Base-by-base conservation (phyloP, 2,113 vertebrate genomes). In the Protobothrops mucrosquamatus region DNA sequence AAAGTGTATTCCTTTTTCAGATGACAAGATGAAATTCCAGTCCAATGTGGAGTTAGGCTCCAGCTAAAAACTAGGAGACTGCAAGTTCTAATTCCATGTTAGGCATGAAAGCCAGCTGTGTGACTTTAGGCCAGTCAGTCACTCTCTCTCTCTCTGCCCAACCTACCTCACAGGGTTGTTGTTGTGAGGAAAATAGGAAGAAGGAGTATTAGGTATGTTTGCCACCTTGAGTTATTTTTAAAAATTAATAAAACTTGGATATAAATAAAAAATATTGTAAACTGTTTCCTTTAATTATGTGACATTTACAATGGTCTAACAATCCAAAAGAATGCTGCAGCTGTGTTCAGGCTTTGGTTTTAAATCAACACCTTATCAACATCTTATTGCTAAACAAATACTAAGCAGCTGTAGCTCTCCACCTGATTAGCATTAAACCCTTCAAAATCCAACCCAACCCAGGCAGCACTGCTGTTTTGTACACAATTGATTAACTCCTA, bases 331-430 rank as follows among this genome's bases (percentile, higher is more conserved):
- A 59, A 94, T 94, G 95, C 94, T 93, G 94, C 96, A 96, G 95
- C 96, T 97, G 96, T 94, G 89, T 61, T 92, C 92, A 61, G 91
- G 90, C 61, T 94, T 96, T 94, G 96, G 93, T 95, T 93, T 95
- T 95, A 94, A 92, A 97, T 97, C 96, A 96, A 94, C 94, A 94
- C 90, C 90, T 97, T 94, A 95, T 96, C 96, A 97, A 93, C n/a
- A 92, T 96, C 96, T 96, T 93, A 92, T 95, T 95, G 96, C 94
- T 97, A 98, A 97, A 96, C 95, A 97, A 98, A 97, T 94, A 97
- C 59, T 95, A 94, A 96, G 94, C 96, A 97, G 96, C 96, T 96
- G 94, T 95, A 96, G 92, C 56, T 85, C 89, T 96, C 91, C 94
- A 93, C 94, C 93, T 59, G 52, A 94, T 95, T 96, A 97, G 94